A percentile compares a stretch with the other conserved stretches of the same genome.
These are phyloP conservation scores for Corythornis vintsioides DNA, from an alignment of 2,113 vertebrate genomes.

Conservation along the genomic window DNA sequence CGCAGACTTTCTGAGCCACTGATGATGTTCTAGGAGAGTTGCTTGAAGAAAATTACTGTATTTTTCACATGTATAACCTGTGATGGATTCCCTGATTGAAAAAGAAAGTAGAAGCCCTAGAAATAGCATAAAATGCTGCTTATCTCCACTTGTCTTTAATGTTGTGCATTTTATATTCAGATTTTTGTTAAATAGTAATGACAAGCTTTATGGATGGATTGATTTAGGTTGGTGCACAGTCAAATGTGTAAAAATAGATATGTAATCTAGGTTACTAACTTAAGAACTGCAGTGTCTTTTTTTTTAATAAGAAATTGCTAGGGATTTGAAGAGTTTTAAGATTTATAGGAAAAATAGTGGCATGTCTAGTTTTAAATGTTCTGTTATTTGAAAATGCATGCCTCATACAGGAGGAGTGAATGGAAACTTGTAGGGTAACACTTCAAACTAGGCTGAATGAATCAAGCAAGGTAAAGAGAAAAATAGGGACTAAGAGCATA, in stretches of 20 bases:
- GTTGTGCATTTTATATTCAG: not conserved
- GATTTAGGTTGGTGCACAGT: not conserved
- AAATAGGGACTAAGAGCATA: not conserved
- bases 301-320: not conserved
- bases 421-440: not conserved
- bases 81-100: not conserved
- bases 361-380: no score
- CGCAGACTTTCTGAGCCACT: not conserved
- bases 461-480: not conserved
- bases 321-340: not conserved
- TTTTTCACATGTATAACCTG: not conserved
- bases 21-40: not conserved
- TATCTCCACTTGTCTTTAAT: not conserved
- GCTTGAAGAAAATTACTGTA: not conserved
- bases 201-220: not conserved
- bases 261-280: not conserved
- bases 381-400: not conserved
- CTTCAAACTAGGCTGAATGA: not conserved
- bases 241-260: not conserved
- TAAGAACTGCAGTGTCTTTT: not conserved
- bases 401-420: not conserved
- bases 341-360: not conserved
- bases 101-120: not conserved
- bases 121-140: not conserved
- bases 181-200: not conserved